Conservation (phyloP, 2,113 vertebrate species). For the Apodemus speciosus region DNA sequence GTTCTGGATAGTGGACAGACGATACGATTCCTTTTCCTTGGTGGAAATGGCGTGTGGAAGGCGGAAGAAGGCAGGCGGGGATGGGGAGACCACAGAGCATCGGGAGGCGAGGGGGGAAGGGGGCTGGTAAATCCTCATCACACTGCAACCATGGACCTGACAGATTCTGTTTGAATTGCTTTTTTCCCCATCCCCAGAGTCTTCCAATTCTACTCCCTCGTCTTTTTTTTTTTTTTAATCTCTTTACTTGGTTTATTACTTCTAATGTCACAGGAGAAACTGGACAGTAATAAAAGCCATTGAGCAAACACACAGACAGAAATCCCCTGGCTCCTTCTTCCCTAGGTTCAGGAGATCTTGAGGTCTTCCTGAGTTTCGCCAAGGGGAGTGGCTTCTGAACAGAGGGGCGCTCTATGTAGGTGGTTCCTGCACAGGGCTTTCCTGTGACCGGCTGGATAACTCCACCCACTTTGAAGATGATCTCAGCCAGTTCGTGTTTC, state of each 20-base stretch:
- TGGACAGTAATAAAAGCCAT: neutral
- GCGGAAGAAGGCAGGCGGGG: too few species aligned
- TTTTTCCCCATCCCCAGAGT: neutral
- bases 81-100: too few species aligned
- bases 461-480: conserved; percentile 95
- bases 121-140: neutral
- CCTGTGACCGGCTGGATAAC: conserved; percentile 95
- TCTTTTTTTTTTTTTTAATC: too few species aligned
- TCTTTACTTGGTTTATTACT: conserved; percentile 44
- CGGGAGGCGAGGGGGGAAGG: too few species aligned
- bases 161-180: neutral
- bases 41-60: conserved; percentile 69
- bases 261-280: conserved; percentile 32
- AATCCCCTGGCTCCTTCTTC: conserved; percentile 52
- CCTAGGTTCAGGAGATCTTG: conserved; percentile 83
- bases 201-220: neutral
- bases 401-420: conserved; percentile 88
- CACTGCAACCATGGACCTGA: neutral
- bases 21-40: conserved; percentile 91
- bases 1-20: conserved; percentile 98
- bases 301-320: neutral
- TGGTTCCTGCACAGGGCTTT: conserved; percentile 89
- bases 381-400: conserved; percentile 82
- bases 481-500: conserved; percentile 95
- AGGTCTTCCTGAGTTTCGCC: conserved; percentile 86